Evolutionary conservation across 1,140 invertebrate genomes (phyloP).

Genomic region (Luehdorfia chinensis): DNA sequence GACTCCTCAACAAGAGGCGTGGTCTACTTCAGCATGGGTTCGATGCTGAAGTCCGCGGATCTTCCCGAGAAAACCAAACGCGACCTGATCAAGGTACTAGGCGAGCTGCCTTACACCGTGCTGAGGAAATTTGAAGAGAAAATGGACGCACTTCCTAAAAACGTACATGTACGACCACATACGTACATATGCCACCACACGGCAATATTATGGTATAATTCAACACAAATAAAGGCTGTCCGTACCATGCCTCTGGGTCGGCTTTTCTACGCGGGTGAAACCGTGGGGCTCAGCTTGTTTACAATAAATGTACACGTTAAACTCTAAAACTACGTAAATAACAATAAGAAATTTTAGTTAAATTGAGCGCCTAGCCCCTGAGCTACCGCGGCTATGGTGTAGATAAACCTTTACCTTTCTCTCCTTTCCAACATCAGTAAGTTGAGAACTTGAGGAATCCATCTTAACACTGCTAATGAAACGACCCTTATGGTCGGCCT

Average conservation of each 20-base stretch:
- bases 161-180: conserved; percentile 78
- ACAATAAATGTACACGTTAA: no score
- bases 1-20: conserved; percentile 69
- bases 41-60: conserved; percentile 45
- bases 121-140: conserved; percentile 76
- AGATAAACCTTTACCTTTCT: conserved; percentile 7
- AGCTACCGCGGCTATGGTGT: no score
- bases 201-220: no score
- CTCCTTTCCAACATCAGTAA: neutral
- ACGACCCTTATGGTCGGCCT: neutral
- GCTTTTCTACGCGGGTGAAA: no score
- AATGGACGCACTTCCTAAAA: conserved; percentile 53
- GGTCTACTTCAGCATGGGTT: conserved; percentile 78
- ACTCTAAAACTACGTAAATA: no score
- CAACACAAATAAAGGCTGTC: no score
- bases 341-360: no score
- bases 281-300: no score
- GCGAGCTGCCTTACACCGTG: conserved; percentile 42
- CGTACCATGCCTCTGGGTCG: no score
- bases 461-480: neutral
- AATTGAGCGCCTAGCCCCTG: no score
- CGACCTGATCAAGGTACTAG: conserved; percentile 31
- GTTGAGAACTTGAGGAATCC: neutral
- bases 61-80: conserved; percentile 31
- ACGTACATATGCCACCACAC: no score